These are phyloP conservation scores for Synergus itoensis DNA, from an alignment of 2,888 invertebrate genomes.

Conservation along the genomic window DNA sequence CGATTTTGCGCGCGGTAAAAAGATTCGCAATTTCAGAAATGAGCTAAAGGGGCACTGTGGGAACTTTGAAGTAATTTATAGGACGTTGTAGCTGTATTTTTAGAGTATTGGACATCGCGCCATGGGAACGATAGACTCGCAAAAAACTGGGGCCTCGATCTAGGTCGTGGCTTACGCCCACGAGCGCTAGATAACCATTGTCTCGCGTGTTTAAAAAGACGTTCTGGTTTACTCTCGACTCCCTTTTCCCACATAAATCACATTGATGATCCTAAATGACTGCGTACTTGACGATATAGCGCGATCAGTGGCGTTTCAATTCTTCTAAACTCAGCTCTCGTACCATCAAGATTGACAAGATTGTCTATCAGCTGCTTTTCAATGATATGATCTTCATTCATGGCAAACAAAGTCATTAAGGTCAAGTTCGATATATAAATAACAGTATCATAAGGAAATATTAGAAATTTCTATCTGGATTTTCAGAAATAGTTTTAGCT, in stretches of 20 bases:
- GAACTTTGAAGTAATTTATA: conserved; percentile 71
- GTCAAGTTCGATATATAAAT: neutral
- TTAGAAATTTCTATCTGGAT: no score
- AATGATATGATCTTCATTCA: neutral
- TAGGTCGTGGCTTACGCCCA: conserved; percentile 67
- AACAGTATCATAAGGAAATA: neutral
- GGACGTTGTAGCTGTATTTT: conserved; percentile 69
- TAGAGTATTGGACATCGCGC: conserved; percentile 67
- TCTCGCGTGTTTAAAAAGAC: conserved; percentile 67
- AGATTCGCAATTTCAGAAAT: conserved; percentile 46
- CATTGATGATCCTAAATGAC: conserved; percentile 55
- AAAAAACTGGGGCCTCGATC: conserved; percentile 70
- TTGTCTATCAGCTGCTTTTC: conserved; percentile 6
- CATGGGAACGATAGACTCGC: conserved; percentile 69
- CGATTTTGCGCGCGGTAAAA: neutral
- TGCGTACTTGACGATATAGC: conserved; percentile 42
- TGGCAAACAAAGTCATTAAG: neutral
- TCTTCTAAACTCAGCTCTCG: neutral
- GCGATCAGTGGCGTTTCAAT: conserved; percentile 28
- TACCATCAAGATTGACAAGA: neutral
- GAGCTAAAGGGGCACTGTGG: conserved; percentile 58
- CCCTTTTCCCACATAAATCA: conserved; percentile 71
- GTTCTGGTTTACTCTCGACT: conserved; percentile 67
- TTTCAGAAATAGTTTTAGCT: no score
- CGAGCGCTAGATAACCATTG: conserved; percentile 64